phyloP scores from a whole-genome alignment of 1,140 invertebrate species.

The Drosophila arawakana region DNA sequence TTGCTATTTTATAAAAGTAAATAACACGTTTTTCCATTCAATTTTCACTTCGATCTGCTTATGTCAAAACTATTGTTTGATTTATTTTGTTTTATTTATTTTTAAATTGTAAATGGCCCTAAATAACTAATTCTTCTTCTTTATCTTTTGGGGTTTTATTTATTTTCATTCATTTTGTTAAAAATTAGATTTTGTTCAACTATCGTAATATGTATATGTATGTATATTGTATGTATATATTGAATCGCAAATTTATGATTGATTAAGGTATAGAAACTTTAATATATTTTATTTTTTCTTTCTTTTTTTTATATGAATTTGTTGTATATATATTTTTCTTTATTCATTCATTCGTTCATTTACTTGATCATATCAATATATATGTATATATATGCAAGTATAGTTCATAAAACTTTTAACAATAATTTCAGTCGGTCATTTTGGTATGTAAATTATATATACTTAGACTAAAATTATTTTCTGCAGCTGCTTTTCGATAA shows the following conservation, averaged over 20 bases:
- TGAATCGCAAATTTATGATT: slow-evolving; percentile 78
- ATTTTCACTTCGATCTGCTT: slow-evolving; percentile 11
- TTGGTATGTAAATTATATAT: slow-evolving; percentile 80
- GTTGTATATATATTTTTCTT: slow-evolving; percentile 71
- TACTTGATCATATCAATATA: slow-evolving; percentile 83
- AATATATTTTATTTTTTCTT: slow-evolving; percentile 54
- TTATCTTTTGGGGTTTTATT: neutral
- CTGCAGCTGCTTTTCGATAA: slow-evolving; percentile 34
- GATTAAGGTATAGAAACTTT: slow-evolving; percentile 77
- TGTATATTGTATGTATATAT: slow-evolving; percentile 56
- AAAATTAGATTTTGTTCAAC: slow-evolving; percentile 63
- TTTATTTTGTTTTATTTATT: slow-evolving; percentile 38
- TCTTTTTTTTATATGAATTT: slow-evolving; percentile 51
- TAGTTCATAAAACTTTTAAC: slow-evolving; percentile 83
- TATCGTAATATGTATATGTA: slow-evolving; percentile 59
- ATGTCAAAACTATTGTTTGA: slow-evolving; percentile 60
- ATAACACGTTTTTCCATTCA: slow-evolving; percentile 47
- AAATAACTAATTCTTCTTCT: slow-evolving; percentile 48
- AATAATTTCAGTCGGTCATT: slow-evolving; percentile 84
- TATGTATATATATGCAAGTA: slow-evolving; percentile 79
- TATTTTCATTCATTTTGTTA: slow-evolving; percentile 40
- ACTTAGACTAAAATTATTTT: slow-evolving; percentile 72
- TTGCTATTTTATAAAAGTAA: slow-evolving; percentile 60
- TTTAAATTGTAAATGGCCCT: slow-evolving; percentile 64
- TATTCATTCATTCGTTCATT: slow-evolving; percentile 59